Conservation (phyloP, 2,113 vertebrate genomes). For the Actenoides lindsayi region DNA sequence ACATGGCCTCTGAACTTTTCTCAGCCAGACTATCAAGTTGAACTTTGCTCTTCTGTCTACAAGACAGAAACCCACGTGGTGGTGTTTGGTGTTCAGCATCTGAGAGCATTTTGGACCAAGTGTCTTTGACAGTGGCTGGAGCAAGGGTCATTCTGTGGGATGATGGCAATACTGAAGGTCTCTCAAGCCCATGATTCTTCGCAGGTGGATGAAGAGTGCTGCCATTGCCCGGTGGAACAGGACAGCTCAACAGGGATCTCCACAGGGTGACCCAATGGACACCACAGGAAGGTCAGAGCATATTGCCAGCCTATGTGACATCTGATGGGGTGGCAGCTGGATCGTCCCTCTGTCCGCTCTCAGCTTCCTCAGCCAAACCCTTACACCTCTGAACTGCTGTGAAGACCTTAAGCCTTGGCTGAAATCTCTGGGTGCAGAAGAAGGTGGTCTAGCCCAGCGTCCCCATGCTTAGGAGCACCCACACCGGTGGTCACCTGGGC, state of each 20-base stretch:
- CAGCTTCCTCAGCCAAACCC: not conserved
- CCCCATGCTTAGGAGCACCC: not conserved
- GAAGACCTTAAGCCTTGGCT: not conserved
- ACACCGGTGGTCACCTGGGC: not conserved
- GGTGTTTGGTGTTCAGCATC: not conserved
- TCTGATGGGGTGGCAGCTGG: not conserved
- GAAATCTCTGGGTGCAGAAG: not conserved
- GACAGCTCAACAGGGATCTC: not conserved
- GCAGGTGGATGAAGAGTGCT: not conserved
- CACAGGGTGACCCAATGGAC: not conserved
- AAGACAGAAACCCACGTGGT: rapidly evolving
- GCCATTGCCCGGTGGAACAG: not conserved
- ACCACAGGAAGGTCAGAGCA: not conserved
- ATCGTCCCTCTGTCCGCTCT: rapidly evolving
- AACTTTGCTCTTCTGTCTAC: not conserved
- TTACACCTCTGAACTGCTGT: not conserved
- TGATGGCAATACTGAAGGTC: not conserved
- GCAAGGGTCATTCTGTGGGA: not conserved
- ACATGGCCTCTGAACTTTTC: not conserved
- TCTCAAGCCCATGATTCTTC: rapidly evolving
- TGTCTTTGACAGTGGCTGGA: rapidly evolving
- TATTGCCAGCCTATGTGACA: rapidly evolving
- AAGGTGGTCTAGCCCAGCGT: not conserved
- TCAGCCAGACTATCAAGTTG: not conserved
- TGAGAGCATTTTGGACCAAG: rapidly evolving